Evolutionary conservation across 2,113 vertebrate species (phyloP), one percentile per base, ranked within the genome.

Genomic region (Charadrius vociferus): DNA sequence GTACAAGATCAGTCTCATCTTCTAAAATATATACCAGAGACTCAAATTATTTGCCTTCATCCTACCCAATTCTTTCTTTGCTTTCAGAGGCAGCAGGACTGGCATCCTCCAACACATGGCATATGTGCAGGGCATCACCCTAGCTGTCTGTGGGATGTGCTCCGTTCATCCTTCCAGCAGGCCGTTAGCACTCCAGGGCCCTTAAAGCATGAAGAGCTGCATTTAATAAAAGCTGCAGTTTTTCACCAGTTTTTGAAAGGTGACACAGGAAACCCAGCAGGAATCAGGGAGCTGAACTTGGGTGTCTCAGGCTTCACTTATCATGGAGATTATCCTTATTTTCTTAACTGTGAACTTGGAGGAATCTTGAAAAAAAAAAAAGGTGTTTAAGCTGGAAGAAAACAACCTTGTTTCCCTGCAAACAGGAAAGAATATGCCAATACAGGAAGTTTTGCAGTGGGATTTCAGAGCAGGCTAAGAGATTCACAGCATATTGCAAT

Each of bases 71-170:
- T 36, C 27, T 58, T 68, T 22, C 73, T 55, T 37, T 59, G 27
- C 56, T 73, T 74, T 41, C 55, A 15, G 37, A 77, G 39, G 49
- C 56, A 72, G 58, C 50, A 71, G 52, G 32, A 32, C 41, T 23
- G 23, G 20, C 23, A 22, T n/a, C n/a, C 10, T 66, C 16, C 34
- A n/a, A 15, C 17, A 32, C 43, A 11, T 0, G 4, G 32, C 30
- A 80, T 23, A 16, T 0, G 2, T 29, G 14, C 30, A 55, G 50
- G 22, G n/a, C 8, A 6, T 27, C 1, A 0, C 10, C 36, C 29
- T 12, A 3, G 15, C 5, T 36, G 15, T 27, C 59, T 1, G 22
- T 12, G 22, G 49, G 49, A 50, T 49, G 37, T 8, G 24, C 37
- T 58, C 29, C 18, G 30, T 10, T 49, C 62, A 17, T 13, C 37